phyloP scores from a whole-genome alignment of 2,113 vertebrate genomes.

The Abramis brama region DNA sequence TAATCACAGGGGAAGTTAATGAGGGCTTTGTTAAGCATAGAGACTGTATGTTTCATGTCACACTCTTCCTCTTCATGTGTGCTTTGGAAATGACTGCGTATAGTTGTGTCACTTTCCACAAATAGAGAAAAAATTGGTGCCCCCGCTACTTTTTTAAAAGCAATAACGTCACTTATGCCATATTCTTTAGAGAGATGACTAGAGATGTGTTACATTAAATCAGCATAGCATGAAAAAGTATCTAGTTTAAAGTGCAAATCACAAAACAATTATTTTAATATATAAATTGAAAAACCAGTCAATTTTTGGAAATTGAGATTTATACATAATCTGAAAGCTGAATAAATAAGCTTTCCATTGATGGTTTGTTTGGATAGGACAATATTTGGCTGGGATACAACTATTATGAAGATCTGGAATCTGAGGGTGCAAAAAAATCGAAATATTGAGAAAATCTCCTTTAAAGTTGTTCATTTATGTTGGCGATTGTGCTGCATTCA shows the following conservation, averaged over 20 bases:
- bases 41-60: slow-evolving; percentile 6
- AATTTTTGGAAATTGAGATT: too few relatives aligned
- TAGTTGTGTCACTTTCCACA: background rate
- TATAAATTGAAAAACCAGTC: too few relatives aligned
- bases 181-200: background rate
- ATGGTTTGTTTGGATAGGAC: too few relatives aligned
- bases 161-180: background rate
- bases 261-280: background rate
- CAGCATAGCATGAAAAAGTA: background rate
- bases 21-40: slow-evolving; percentile 11
- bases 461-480: too few relatives aligned
- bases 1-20: slow-evolving; percentile 18
- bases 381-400: too few relatives aligned
- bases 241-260: background rate
- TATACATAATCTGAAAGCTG: too few relatives aligned
- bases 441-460: too few relatives aligned
- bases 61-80: background rate
- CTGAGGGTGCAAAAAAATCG: too few relatives aligned
- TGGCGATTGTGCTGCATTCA: too few relatives aligned
- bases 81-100: background rate
- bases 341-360: too few relatives aligned
- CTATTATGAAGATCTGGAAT: too few relatives aligned
- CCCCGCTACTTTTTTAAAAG: background rate
- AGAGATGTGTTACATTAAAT: background rate
- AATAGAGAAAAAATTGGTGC: background rate